Percentiles rank a stretch among this genome's conserved stretches.
These are phyloP conservation scores for Clarias platycephalus DNA, from an alignment of 2,797 vertebrate genomes.

Conservation along the genomic window DNA sequence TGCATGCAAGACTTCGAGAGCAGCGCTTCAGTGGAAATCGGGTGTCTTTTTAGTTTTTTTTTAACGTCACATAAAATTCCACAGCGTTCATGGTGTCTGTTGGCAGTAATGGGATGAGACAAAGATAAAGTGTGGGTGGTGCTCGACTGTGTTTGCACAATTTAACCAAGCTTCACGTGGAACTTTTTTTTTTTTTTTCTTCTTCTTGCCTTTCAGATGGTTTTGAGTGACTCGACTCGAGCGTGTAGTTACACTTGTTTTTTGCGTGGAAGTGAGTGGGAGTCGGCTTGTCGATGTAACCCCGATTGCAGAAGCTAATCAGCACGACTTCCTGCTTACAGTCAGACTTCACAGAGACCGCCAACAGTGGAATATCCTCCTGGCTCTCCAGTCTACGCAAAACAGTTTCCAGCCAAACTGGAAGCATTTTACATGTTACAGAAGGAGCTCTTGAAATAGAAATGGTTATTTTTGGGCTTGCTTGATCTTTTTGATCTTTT, in stretches of 20 bases:
- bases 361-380: slow-evolving; percentile 38
- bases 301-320: slow-evolving; percentile 47
- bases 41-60: background rate
- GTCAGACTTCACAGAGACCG: slow-evolving; percentile 40
- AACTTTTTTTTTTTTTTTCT: slow-evolving; percentile 15
- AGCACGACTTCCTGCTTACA: slow-evolving; percentile 35
- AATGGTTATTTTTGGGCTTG: slow-evolving; percentile 5
- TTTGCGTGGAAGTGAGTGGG: slow-evolving; percentile 47
- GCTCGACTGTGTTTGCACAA: background rate
- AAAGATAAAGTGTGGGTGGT: slow-evolving; percentile 7
- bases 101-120: slow-evolving; percentile 9
- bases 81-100: background rate
- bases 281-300: slow-evolving; percentile 41
- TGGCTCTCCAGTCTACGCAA: slow-evolving; percentile 29
- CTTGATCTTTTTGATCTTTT: background rate
- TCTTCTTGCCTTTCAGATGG: slow-evolving; percentile 12
- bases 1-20: background rate
- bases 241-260: slow-evolving; percentile 38
- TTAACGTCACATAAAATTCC: too few relatives aligned
- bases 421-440: slow-evolving; percentile 21
- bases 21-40: background rate
- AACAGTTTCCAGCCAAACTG: slow-evolving; percentile 44
- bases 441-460: slow-evolving; percentile 33
- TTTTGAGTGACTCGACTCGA: slow-evolving; percentile 31
- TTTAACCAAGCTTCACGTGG: slow-evolving; percentile 26